Percentiles rank a stretch among this genome's conserved stretches.
These are phyloP conservation scores for Scaptomyza polygonia DNA, from an alignment of 2,888 invertebrate species.

Conservation along the genomic window DNA sequence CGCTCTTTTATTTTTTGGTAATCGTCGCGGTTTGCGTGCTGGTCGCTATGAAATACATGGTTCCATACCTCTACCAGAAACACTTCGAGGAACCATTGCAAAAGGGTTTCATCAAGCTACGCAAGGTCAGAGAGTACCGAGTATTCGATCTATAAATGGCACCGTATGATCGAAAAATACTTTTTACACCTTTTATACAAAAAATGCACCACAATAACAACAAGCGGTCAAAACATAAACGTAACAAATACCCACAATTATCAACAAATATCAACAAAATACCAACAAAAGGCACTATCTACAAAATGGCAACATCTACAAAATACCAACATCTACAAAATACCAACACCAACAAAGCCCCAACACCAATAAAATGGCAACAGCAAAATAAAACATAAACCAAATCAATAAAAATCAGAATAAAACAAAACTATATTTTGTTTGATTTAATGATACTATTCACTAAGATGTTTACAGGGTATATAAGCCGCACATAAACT, in stretches of 20 bases:
- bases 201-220: no score
- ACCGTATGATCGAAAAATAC: no score
- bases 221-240: no score
- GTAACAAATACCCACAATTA: not conserved
- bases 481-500: slow-evolving; percentile 16
- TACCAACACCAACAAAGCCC: no score
- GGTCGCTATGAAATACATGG: rapidly evolving
- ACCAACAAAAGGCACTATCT: no score
- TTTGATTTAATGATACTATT: not conserved
- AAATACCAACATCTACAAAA: no score
- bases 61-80: not conserved
- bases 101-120: not conserved
- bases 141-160: not conserved
- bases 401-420: not conserved
- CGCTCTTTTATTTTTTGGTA: not conserved
- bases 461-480: slow-evolving; percentile 6
- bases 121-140: not conserved
- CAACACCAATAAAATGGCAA: not conserved
- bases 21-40: not conserved
- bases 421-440: not conserved
- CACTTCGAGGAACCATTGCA: not conserved
- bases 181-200: no score
- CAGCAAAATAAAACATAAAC: not conserved
- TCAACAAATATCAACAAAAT: not conserved
- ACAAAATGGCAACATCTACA: no score